phyloP scores from a whole-genome alignment of 2,888 invertebrate species.

The Pseudanteris insignis region DNA sequence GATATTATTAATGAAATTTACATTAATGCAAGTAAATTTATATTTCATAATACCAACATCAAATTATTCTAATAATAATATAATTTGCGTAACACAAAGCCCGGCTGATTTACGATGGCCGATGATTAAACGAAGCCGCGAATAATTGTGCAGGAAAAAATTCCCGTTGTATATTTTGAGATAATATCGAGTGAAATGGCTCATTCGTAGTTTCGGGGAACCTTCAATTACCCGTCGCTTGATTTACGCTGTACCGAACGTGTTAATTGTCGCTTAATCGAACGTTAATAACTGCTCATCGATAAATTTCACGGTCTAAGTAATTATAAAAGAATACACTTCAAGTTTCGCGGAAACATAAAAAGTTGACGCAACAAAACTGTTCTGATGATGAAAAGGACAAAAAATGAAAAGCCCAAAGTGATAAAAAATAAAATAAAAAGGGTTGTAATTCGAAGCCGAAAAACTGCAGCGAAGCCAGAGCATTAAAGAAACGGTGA shows the following conservation, averaged over 20 bases:
- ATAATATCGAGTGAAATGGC: slow-evolving; percentile 15
- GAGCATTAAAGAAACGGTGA: not conserved
- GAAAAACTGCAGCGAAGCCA: not conserved
- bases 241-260: slow-evolving; percentile 34
- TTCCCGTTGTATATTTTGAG: slow-evolving; percentile 22
- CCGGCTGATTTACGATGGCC: slow-evolving; percentile 20
- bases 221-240: slow-evolving; percentile 24
- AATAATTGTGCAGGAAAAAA: slow-evolving; percentile 34
- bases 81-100: slow-evolving; percentile 15
- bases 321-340: slow-evolving; percentile 14
- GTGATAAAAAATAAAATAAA: not conserved
- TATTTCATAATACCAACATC: too few species aligned
- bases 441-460: slow-evolving; percentile 2
- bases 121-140: slow-evolving; percentile 22
- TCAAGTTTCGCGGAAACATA: slow-evolving; percentile 5
- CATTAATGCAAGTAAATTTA: too few species aligned
- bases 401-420: not conserved
- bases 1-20: too few species aligned
- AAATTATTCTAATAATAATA: slow-evolving; percentile 22
- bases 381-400: too few species aligned
- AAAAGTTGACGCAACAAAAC: too few species aligned
- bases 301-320: slow-evolving; percentile 1
- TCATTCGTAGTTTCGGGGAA: slow-evolving; percentile 11
- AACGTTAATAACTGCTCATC: slow-evolving; percentile 24
- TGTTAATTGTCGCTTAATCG: slow-evolving; percentile 41